These are phyloP conservation scores for Raja brachyura DNA, from an alignment of 2,113 vertebrate species.

Conservation along the genomic window DNA sequence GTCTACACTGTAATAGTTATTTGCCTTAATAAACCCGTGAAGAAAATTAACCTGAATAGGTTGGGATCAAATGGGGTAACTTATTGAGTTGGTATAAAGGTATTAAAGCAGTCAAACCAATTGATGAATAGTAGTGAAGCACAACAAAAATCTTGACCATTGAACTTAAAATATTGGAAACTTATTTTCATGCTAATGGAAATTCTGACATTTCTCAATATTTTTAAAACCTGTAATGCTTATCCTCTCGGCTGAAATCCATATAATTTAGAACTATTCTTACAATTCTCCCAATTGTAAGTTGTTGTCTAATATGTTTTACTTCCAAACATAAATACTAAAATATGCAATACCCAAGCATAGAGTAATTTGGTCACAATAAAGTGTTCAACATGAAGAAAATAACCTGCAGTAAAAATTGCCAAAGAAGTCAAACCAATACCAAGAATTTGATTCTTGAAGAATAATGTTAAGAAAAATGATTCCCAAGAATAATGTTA, in stretches of 20 bases:
- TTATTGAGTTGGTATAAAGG: too few species aligned
- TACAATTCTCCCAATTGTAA: background rate
- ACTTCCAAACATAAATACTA: background rate
- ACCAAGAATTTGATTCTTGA: background rate
- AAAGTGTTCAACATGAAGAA: background rate
- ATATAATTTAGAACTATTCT: background rate
- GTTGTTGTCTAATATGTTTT: background rate
- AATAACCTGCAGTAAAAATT: background rate
- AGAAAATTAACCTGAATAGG: background rate
- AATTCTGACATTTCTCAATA: background rate
- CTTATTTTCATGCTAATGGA: background rate
- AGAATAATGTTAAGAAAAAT: too few species aligned
- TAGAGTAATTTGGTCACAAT: background rate
- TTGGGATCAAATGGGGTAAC: background rate
- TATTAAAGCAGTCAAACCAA: background rate
- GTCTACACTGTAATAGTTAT: too few species aligned
- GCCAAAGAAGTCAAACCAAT: background rate
- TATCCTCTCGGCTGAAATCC: background rate
- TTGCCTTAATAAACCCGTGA: background rate
- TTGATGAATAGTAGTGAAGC: background rate
- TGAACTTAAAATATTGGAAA: background rate
- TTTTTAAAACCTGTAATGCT: background rate
- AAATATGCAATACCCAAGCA: background rate
- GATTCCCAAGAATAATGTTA: conserved; percentile 5
- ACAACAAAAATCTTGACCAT: background rate